Base-by-base conservation (phyloP, 2,888 invertebrate species). In the Ashinkailepas kermadecensis region DNA sequence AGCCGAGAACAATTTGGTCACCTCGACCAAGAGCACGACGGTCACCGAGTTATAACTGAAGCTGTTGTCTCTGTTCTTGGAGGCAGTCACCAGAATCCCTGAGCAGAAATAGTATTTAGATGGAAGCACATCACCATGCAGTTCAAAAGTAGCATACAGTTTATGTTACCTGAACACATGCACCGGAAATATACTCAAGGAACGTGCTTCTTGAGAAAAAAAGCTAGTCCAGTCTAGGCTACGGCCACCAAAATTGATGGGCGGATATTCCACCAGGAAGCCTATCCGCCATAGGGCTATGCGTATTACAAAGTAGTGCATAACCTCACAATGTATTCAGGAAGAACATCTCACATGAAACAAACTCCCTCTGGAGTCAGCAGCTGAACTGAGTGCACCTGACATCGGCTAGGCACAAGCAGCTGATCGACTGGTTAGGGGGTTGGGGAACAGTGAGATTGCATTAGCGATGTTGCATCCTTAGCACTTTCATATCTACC, bases 11-110 rank as follows among this genome's bases (percentile, higher is more conserved):
- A 97, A 89, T 88, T 97, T 97, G 23, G 96, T 88, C 80, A 94
- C 89, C 89, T 97, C 97, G 11, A 96, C 95, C 83, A 96, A 87
- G 83, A 97, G 90, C 58, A 97, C 96, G 67, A 95, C 96, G 25
- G 94, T 92, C 3, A 94, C 92, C 59, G 94, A 94, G 86, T 95
- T 95, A 87, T 97, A 97, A 84, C 91, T 91, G 88, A 97, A 97
- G 62, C 90, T 90, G 86, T 93, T 93, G 87, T 93, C 91, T 81
- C 91, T 90, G 84, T 92, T 91, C 88, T 97, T 96, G 1, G 96
- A 95, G 84, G 95, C 95, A 80, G 95, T 96, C 23, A 97, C 93
- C 86, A 97, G 91, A 84, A 97, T 93, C 86, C 96, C 97, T 97
- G 87, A 90, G 84, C 84, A 84, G 84, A 84, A 81, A 13, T 81